These are phyloP conservation scores for Trissonchulus latispiculum DNA, from an alignment of 2,888 invertebrate species.

Conservation along the genomic window DNA sequence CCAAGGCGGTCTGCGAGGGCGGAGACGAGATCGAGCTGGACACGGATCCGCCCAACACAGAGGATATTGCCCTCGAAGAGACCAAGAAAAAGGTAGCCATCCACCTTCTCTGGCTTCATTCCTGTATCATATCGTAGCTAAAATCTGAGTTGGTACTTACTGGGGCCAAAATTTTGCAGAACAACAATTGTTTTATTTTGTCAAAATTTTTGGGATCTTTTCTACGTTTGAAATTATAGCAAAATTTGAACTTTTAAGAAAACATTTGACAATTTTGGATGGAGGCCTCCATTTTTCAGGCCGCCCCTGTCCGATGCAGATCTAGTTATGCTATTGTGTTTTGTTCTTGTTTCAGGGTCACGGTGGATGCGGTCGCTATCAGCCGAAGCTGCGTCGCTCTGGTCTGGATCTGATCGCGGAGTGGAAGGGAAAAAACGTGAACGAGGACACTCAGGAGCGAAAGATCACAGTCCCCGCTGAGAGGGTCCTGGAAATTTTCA, in stretches of 20 bases:
- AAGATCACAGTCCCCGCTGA: constrained; percentile 89
- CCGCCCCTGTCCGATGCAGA: too few relatives aligned
- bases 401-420: constrained; percentile 90
- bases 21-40: constrained; percentile 84
- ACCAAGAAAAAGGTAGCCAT: constrained; percentile 20
- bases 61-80: too few relatives aligned
- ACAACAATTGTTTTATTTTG: too few relatives aligned
- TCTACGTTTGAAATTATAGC: too few relatives aligned
- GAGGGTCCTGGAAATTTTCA: constrained; percentile 89
- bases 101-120: not conserved
- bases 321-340: too few relatives aligned
- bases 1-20: constrained; percentile 94
- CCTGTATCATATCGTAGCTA: too few relatives aligned
- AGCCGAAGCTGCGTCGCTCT: constrained; percentile 75
- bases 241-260: too few relatives aligned
- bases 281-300: too few relatives aligned
- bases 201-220: too few relatives aligned
- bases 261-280: too few relatives aligned
- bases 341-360: constrained; percentile 53
- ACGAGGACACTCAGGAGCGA: constrained; percentile 94
- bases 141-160: too few relatives aligned
- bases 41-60: constrained; percentile 58
- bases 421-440: constrained; percentile 78
- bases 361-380: constrained; percentile 95
- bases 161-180: too few relatives aligned